phyloP scores from a whole-genome alignment of 2,797 vertebrate species.

The Gambusia yucatana region DNA sequence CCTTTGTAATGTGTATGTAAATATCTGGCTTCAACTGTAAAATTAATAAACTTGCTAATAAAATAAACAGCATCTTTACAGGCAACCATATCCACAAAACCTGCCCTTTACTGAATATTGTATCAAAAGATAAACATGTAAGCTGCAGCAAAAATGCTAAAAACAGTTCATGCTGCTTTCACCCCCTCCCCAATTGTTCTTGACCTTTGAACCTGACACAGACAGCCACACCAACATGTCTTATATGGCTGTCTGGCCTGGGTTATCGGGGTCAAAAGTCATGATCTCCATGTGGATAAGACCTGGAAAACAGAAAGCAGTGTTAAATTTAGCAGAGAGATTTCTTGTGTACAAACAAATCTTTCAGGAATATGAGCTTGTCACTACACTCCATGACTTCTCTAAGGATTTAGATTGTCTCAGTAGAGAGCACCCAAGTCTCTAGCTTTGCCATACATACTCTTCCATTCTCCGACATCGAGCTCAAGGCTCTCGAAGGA shows the following conservation, averaged over 20 bases:
- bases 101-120: not conserved
- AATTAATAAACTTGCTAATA: not conserved
- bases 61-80: not conserved
- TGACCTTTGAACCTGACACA: not conserved
- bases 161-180: constrained; percentile 8
- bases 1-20: not conserved
- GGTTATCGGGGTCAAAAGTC: constrained; percentile 84
- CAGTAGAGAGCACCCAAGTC: not conserved
- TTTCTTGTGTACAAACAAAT: not conserved
- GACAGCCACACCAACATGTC: not conserved
- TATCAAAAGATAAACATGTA: not conserved
- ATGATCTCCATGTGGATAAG: constrained; percentile 88
- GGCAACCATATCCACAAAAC: constrained; percentile 9
- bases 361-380: not conserved
- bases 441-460: constrained; percentile 58
- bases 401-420: not conserved
- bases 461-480: constrained; percentile 84
- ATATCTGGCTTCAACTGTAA: not conserved
- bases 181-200: constrained; percentile 2
- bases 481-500: constrained; percentile 86
- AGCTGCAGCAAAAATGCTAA: constrained; percentile 6
- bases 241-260: constrained; percentile 76
- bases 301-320: constrained; percentile 56
- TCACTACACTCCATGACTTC: not conserved
- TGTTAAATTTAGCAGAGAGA: not conserved